These are phyloP conservation scores for Seira musarum DNA, from an alignment of 2,888 invertebrate species.

Conservation along the genomic window DNA sequence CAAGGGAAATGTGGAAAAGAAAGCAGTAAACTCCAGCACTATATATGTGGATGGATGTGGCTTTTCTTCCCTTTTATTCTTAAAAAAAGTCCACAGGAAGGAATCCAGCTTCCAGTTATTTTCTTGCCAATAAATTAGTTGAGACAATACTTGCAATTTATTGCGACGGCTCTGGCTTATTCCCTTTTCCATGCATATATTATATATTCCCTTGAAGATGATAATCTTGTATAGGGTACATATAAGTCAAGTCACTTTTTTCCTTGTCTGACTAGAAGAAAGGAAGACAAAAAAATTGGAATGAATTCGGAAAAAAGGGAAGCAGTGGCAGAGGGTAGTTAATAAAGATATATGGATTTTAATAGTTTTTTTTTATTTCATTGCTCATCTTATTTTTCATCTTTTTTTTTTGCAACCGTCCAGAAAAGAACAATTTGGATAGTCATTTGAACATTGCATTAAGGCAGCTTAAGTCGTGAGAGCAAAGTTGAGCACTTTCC, in stretches of 20 bases:
- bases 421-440: no score
- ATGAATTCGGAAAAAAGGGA: constrained; percentile 6
- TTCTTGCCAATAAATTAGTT: constrained; percentile 62
- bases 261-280: background rate
- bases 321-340: constrained; percentile 30
- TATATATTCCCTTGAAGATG: no score
- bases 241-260: background rate
- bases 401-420: no score
- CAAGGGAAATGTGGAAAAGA: constrained; percentile 3
- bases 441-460: background rate
- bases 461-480: background rate
- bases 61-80: constrained; percentile 3
- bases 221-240: constrained; percentile 1
- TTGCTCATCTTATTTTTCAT: no score
- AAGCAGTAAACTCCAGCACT: background rate
- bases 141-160: constrained; percentile 63
- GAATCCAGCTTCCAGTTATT: constrained; percentile 38
- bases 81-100: background rate
- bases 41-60: background rate
- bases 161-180: constrained; percentile 28
- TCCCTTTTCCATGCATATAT: constrained; percentile 20
- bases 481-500: constrained; percentile 11
- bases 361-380: constrained; percentile 36
- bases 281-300: background rate
- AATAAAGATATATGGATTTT: constrained; percentile 58